Percentiles rank a stretch among this genome's conserved stretches.
Conservation (phyloP, 1,140 invertebrate genomes). For the Aporrectodea caliginosa region DNA sequence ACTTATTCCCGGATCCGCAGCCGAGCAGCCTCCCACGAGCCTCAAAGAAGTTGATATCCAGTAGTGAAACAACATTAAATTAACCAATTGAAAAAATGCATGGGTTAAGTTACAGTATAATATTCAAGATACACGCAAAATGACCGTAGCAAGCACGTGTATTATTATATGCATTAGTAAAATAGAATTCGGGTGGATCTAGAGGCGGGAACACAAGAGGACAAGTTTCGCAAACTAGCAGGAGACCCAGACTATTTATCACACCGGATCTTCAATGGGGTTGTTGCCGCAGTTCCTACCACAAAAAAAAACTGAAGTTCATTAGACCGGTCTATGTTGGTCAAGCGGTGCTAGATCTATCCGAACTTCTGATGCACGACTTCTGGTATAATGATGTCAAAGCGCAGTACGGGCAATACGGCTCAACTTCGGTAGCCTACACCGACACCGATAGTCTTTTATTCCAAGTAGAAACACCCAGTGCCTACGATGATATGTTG, state of each 20-base stretch:
- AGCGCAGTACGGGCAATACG: background rate
- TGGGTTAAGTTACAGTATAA: too few species aligned
- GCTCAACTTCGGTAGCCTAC: background rate
- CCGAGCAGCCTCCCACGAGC: too few species aligned
- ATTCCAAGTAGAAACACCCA: background rate
- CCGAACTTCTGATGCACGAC: background rate
- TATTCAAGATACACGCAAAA: too few species aligned
- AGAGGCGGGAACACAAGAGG: background rate
- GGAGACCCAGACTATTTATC: background rate
- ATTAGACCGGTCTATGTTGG: background rate
- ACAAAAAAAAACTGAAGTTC: background rate
- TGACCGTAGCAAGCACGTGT: too few species aligned
- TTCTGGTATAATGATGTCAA: background rate
- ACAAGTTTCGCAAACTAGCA: background rate
- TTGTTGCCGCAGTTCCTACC: background rate
- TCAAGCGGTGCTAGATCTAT: background rate
- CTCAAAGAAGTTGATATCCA: too few species aligned
- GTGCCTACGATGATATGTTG: background rate
- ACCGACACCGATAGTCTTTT: background rate
- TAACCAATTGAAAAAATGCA: too few species aligned
- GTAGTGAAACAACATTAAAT: too few species aligned
- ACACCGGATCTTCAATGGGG: background rate
- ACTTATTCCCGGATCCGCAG: too few species aligned
- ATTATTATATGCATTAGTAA: too few species aligned
- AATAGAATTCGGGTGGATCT: background rate